Evolutionary conservation across 2,113 vertebrate species (phyloP).

Genomic region (Corythoichthys intestinalis): DNA sequence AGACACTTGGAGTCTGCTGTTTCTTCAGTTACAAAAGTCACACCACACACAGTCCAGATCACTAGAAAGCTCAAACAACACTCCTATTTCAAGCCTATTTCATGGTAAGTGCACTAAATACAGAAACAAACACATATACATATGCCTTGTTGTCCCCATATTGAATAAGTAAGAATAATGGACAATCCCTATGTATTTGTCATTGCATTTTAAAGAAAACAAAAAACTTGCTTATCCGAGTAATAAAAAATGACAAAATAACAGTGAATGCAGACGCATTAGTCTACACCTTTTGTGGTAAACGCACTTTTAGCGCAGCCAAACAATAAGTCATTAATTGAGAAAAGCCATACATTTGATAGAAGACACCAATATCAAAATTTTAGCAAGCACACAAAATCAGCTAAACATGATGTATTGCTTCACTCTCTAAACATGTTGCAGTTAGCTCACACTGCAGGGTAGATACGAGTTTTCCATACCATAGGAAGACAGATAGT

Average conservation of each 20-base stretch:
- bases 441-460: slow-evolving; percentile 66
- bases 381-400: slow-evolving; percentile 70
- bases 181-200: slow-evolving; percentile 63
- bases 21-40: slow-evolving; percentile 73
- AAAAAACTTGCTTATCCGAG: slow-evolving; percentile 47
- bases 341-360: slow-evolving; percentile 57
- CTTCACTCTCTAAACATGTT: slow-evolving; percentile 71
- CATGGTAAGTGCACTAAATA: slow-evolving; percentile 77
- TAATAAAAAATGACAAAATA: slow-evolving; percentile 65
- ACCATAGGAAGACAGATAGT: slow-evolving; percentile 77
- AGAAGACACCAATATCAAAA: slow-evolving; percentile 69
- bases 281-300: slow-evolving; percentile 54
- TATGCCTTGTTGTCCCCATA: slow-evolving; percentile 60
- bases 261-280: slow-evolving; percentile 62
- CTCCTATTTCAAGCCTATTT: slow-evolving; percentile 78
- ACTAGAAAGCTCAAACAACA: slow-evolving; percentile 75
- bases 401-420: slow-evolving; percentile 74
- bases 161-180: slow-evolving; percentile 63
- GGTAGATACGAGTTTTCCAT: slow-evolving; percentile 70
- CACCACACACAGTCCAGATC: slow-evolving; percentile 74
- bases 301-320: slow-evolving; percentile 63
- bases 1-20: slow-evolving; percentile 64
- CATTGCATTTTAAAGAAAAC: slow-evolving; percentile 62
- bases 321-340: slow-evolving; percentile 48
- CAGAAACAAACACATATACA: slow-evolving; percentile 69